Base-by-base conservation (phyloP, 2,797 vertebrate species). In the Adelosebastes latens region DNA sequence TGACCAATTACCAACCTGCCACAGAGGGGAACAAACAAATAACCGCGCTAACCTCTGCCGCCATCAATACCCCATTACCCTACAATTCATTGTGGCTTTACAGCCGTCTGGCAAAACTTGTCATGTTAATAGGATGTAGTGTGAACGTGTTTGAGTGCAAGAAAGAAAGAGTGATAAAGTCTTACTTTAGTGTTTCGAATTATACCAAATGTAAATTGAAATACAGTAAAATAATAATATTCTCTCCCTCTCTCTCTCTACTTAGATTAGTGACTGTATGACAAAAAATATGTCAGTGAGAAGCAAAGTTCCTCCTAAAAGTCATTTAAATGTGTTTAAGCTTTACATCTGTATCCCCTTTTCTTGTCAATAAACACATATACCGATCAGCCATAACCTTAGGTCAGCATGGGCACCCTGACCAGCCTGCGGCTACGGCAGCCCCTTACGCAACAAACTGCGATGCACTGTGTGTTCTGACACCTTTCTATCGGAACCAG, bases 31-130 rank as follows among this genome's bases (percentile, higher is more conserved):
- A 31, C 68, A 61, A 83, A 79, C 66, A 74, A 83, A 88, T 72
- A 82, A 81, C 66, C 2, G 13, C 1, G 4, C 34, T 63, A 22
- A 62, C 58, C 53, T 81, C 60, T 5, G 13, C 69, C 4, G 1
- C 59, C 68, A 88, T 87, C 90, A 87, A 85, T 77, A 87, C 20
- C 12, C 67, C 39, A 89, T 89, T 85, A 91, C 52, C 56, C 80
- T 9, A 53, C 81, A 83, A 79, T 82, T 81, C 20, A 84, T 82
- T 83, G 52, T 24, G 79, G 64, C 68, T 71, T 72, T 58, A 69
- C 53, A 60, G 49, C 32, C 0, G 27, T 39, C 66, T 75, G 68
- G 72, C 70, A 39, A 87, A 79, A 72, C 22, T 9, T 49, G 29
- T 56, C 58, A 63, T 68, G 27, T 72, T 66, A 76, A 65, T 8